Evolutionary conservation across 2,113 vertebrate species (phyloP).

Genomic region (Benitochromis conjunctus): DNA sequence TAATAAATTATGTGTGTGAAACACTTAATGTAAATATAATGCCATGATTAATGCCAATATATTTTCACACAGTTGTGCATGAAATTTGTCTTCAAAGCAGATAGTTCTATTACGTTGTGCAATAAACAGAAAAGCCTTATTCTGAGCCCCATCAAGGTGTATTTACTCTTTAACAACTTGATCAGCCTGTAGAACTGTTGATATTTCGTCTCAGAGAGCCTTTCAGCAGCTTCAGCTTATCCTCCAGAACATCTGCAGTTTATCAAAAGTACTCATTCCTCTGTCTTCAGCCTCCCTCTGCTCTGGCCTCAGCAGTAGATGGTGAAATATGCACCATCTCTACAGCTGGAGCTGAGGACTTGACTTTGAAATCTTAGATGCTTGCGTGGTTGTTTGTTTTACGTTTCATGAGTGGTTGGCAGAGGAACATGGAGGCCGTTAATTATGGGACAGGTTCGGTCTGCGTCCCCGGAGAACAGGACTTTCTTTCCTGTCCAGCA

Average conservation of each 20-base stretch:
- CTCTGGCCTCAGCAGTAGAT: conserved; percentile 70
- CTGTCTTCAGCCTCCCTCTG: conserved; percentile 72
- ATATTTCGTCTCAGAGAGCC: conserved; percentile 62
- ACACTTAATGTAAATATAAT: not conserved
- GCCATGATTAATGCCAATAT: not conserved
- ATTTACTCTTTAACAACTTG: not conserved
- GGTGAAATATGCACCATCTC: conserved; percentile 60
- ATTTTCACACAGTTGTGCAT: rapidly evolving
- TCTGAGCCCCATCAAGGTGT: not conserved
- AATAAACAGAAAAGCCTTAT: not conserved
- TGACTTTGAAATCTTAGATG: conserved; percentile 85
- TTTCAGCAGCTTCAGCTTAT: conserved; percentile 70
- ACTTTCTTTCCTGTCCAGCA: conserved; percentile 18
- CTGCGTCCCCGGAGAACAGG: not conserved
- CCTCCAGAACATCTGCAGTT: conserved; percentile 81
- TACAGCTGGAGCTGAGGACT: conserved; percentile 79
- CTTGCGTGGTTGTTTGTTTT: conserved; percentile 63
- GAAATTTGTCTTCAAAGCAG: not conserved
- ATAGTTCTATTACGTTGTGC: not conserved
- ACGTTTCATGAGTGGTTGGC: conserved; percentile 65
- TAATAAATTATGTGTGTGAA: not conserved
- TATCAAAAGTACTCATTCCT: conserved; percentile 75
- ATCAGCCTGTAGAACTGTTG: not conserved
- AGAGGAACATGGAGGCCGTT: conserved; percentile 58
- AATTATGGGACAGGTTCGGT: conserved; percentile 59